Evolutionary conservation across 1,140 invertebrate genomes (phyloP).

Genomic region (Drosophila equinoxialis): DNA sequence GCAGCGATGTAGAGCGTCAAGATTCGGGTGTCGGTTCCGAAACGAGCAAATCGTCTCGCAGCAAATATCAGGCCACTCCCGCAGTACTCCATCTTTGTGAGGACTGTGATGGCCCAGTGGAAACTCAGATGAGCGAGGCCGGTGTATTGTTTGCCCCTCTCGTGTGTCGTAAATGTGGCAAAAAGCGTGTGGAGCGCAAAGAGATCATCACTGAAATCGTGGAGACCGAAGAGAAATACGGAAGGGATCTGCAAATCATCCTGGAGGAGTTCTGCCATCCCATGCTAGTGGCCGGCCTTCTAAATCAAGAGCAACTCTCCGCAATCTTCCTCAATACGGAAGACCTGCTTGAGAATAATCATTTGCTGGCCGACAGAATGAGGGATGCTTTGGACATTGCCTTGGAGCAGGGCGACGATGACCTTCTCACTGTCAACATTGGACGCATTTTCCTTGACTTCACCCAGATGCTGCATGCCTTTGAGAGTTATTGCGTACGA

Average conservation of each 20-base stretch:
- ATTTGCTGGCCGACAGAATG: constrained; percentile 92
- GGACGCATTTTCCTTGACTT: constrained; percentile 95
- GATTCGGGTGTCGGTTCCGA: constrained; percentile 97
- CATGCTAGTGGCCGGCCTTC: constrained; percentile 93
- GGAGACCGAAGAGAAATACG: constrained; percentile 98
- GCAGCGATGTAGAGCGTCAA: constrained; percentile 91
- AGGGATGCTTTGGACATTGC: constrained; percentile 94
- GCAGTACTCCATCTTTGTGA: constrained; percentile 87
- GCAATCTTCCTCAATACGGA: constrained; percentile 97
- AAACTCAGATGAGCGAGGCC: constrained; percentile 87
- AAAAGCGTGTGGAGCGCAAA: constrained; percentile 93
- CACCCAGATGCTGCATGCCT: constrained; percentile 96
- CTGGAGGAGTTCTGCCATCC: constrained; percentile 97
- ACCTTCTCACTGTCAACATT: constrained; percentile 94
- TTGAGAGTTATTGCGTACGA: constrained; percentile 96
- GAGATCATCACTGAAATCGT: constrained; percentile 98
- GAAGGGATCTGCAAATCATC: constrained; percentile 94
- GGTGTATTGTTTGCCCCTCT: constrained; percentile 90
- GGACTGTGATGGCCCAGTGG: constrained; percentile 90
- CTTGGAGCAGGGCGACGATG: constrained; percentile 89
- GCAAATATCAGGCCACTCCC: constrained; percentile 86
- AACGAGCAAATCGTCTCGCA: constrained; percentile 93
- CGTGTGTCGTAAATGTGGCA: constrained; percentile 93
- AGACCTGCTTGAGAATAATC: constrained; percentile 95
- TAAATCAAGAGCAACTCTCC: constrained; percentile 91